Percentiles rank a stretch among this genome's conserved stretches.
Conservation (phyloP, 2,888 invertebrate genomes). For the Drosophila kanekoi region DNA sequence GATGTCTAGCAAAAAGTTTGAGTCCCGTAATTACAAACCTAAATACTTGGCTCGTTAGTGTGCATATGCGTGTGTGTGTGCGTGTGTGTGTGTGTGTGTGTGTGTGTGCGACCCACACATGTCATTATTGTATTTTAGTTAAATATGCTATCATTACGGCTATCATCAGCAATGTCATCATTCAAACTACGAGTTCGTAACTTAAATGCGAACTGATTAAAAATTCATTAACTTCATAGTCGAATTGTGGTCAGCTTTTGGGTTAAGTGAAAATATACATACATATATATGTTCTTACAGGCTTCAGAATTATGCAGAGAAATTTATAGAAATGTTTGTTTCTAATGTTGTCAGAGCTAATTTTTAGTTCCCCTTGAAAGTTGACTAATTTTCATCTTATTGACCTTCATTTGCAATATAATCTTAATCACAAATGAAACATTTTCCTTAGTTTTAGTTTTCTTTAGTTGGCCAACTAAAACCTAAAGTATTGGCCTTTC, state of each 20-base stretch:
- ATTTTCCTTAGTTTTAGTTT: no score
- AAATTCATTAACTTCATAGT: constrained; percentile 58
- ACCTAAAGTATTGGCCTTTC: no score
- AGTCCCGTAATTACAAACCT: constrained; percentile 52
- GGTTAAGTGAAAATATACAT: background rate
- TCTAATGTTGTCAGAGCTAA: no score
- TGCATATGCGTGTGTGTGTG: constrained; percentile 15
- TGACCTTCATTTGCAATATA: no score
- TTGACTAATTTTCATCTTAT: no score
- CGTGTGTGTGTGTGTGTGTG: constrained; percentile 27
- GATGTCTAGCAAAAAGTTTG: constrained; percentile 53
- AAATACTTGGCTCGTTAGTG: constrained; percentile 40
- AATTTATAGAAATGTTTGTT: no score
- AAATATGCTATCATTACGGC: constrained; percentile 77
- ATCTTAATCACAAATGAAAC: no score
- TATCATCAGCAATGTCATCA: constrained; percentile 80
- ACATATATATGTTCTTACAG: no score
- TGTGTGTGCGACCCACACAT: constrained; percentile 48
- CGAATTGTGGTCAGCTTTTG: background rate
- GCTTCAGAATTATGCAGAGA: no score
- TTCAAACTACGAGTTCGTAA: constrained; percentile 70
- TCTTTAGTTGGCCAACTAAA: no score
- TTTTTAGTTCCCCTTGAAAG: no score
- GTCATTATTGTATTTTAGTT: constrained; percentile 64
- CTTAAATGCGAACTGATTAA: constrained; percentile 61